Percentiles rank a stretch among this genome's conserved stretches.
These are phyloP conservation scores for Zoanthus solanderi DNA, from an alignment of 92 coral and sea anemone species.

Conservation along the genomic window DNA sequence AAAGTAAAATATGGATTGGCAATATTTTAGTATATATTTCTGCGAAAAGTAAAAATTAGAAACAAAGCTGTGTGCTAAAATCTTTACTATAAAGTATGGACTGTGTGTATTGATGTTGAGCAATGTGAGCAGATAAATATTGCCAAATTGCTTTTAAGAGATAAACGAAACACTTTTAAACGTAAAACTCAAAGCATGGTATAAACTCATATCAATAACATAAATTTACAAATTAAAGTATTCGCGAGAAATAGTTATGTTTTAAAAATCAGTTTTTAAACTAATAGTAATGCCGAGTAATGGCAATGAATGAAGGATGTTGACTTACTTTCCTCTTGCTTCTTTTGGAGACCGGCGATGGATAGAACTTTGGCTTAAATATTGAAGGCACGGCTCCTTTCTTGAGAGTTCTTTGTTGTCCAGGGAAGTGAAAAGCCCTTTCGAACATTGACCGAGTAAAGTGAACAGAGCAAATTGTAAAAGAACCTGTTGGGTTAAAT, in stretches of 20 bases:
- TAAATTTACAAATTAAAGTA: too few species aligned
- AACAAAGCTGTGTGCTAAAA: neutral
- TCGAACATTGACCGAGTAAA: neutral
- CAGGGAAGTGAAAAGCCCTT: constrained; percentile 7
- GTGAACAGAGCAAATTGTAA: constrained; percentile 5
- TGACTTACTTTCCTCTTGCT: constrained; percentile 1
- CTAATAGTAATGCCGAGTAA: too few species aligned
- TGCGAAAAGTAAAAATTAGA: too few species aligned
- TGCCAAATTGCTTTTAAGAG: neutral
- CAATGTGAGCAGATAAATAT: neutral
- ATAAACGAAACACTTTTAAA: neutral
- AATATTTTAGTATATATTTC: neutral
- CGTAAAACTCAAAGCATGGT: neutral
- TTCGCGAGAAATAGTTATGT: too few species aligned
- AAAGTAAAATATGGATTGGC: neutral
- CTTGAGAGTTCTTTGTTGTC: neutral
- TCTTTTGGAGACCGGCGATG: neutral
- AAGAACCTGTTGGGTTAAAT: neutral
- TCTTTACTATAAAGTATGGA: neutral
- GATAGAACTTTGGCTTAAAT: neutral
- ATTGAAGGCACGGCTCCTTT: neutral
- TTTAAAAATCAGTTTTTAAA: too few species aligned
- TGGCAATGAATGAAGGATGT: too few species aligned
- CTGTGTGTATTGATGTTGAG: neutral
- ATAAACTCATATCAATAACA: neutral